These are phyloP conservation scores for Strix aluco DNA, from an alignment of 2,113 vertebrate species.

Conservation along the genomic window DNA sequence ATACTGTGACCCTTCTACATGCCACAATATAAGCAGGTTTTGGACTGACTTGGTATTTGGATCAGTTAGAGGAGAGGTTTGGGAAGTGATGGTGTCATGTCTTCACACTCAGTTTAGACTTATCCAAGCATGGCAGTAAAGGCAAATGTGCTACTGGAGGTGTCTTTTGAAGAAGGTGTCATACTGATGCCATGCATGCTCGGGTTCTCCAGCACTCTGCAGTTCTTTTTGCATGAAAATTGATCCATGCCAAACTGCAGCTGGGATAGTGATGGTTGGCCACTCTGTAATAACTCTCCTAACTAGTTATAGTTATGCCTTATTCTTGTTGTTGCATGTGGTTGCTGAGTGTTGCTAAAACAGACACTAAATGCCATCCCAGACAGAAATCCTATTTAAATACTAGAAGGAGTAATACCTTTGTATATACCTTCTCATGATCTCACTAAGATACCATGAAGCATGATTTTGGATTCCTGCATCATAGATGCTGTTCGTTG, in stretches of 20 bases:
- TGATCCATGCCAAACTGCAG: not conserved
- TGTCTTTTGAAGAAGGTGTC: not conserved
- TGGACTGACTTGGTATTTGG: not conserved
- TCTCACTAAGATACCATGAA: not conserved
- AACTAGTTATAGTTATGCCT: not conserved
- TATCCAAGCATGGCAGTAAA: not conserved
- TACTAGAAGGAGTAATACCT: not conserved
- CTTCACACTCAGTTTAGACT: not conserved
- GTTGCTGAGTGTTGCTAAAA: not conserved
- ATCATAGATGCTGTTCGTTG: not conserved
- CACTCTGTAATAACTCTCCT: not conserved
- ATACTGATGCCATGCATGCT: not conserved
- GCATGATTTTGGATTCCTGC: not conserved
- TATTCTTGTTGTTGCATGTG: not conserved
- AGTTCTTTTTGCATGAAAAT: not conserved
- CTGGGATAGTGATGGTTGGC: not conserved
- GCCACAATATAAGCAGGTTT: not conserved
- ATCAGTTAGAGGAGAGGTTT: not conserved
- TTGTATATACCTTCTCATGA: not conserved
- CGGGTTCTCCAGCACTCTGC: not conserved
- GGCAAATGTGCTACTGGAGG: not conserved
- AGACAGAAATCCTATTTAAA: not conserved
- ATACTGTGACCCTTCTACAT: not conserved
- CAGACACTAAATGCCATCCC: not conserved
- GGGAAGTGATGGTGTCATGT: not conserved